These are phyloP conservation scores for Capricornis sumatraensis DNA, from an alignment of 2,113 vertebrate species.

Conservation along the genomic window DNA sequence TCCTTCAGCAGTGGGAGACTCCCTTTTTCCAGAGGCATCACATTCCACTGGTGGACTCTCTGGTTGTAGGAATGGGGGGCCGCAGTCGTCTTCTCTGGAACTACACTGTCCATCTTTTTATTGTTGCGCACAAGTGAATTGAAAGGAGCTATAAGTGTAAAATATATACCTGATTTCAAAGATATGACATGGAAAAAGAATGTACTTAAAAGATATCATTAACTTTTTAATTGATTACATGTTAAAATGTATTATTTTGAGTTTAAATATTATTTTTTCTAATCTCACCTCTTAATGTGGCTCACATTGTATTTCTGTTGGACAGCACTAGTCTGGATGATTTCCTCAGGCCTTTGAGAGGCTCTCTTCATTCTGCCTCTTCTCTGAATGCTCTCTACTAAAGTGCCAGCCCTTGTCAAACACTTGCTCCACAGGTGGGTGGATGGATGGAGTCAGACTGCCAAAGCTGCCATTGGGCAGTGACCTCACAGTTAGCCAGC, in stretches of 20 bases:
- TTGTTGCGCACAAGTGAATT: not conserved
- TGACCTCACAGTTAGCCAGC: not conserved
- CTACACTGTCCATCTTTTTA: not conserved
- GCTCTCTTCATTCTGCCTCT: not conserved
- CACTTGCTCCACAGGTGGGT: not conserved
- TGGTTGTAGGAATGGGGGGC: not conserved
- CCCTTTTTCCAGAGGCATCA: not conserved
- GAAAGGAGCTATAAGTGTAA: not conserved
- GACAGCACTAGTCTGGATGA: not conserved
- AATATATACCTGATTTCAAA: not conserved
- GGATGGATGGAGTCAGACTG: not conserved
- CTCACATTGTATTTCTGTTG: not conserved
- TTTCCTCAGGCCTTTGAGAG: not conserved
- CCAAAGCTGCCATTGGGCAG: not conserved
- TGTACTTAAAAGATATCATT: not conserved
- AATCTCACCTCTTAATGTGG: not conserved
- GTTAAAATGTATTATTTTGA: not conserved
- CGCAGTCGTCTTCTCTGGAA: not conserved
- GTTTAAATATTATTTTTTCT: not conserved
- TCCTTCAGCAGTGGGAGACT: not conserved
- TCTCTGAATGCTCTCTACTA: not conserved
- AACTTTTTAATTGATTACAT: not conserved
- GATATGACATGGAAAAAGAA: not conserved
- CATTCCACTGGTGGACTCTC: not conserved
- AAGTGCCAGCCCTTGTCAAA: not conserved